Evolutionary conservation across 2,113 vertebrate genomes (phyloP), one percentile per base, ranked within the genome.

Genomic region (Triplophysa tibetana): DNA sequence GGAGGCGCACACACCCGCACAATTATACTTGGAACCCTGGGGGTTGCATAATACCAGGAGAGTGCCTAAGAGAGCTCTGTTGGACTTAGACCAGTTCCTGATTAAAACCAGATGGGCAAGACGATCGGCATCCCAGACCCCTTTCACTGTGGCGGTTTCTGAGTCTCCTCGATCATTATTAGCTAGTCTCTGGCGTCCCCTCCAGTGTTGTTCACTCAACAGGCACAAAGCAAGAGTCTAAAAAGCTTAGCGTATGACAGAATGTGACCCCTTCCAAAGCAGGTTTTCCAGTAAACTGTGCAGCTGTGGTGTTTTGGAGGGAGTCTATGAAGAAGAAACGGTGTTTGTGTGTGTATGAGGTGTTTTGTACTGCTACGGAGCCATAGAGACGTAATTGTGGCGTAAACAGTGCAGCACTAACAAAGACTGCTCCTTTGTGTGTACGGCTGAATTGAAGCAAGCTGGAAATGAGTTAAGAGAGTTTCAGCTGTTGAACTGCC

Each of bases 71-170:
- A 81, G 82, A 77, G 82, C 81, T 80, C 63, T 62, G 13, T 82
- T 82, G 88, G 87, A 84, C 68, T 61, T 41, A 0, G 21, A 79
- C 87, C 87, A 89, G 80, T 21, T n/a, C 70, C 65, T 82, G 84
- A 90, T 88, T 86, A 83, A 84, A 87, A 89, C 83, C 89, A 87
- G 85, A 75, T 60, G 76, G 56, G 56, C 64, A 61, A 62, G 8
- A 10, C 24, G 6, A 81, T 26, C 86, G 67, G 11, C 78, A 29
- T 77, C 82, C 75, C 72, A 41, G 33, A 65, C 77, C 82, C 84
- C 63, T 54, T 67, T 62, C 75, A 54, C 66, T 9, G 17, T 70
- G 41, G 68, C 6, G 41, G 45, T 58, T 17, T 56, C 16, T 56
- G 52, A 6, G 16, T 56, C 65, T 12, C 23, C 66, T 4, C 41